Conservation (phyloP, 2,888 invertebrate genomes). For the Pachymerium ferrugineum region DNA sequence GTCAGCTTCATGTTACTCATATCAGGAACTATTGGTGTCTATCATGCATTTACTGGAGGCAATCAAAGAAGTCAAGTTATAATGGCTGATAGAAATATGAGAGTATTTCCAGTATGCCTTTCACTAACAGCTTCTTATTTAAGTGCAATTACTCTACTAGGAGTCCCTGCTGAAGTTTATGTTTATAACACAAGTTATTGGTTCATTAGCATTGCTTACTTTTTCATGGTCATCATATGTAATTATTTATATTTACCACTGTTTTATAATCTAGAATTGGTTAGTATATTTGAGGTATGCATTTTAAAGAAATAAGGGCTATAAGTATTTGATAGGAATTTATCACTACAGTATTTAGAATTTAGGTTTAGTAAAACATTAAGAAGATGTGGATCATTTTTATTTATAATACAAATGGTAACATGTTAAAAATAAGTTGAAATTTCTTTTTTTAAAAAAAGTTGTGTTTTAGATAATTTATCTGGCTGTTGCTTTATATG, state of each 20-base stretch:
- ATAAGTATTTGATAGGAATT: too few species aligned
- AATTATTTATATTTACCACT: slow-evolving; percentile 76
- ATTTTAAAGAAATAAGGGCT: too few species aligned
- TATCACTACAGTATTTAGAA: slow-evolving; percentile 40
- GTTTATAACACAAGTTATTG: slow-evolving; percentile 71
- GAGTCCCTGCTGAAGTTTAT: slow-evolving; percentile 89
- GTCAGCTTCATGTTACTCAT: too few species aligned
- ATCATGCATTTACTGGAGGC: too few species aligned
- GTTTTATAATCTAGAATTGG: slow-evolving; percentile 73
- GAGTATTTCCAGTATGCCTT: slow-evolving; percentile 79
- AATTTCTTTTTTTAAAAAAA: neutral
- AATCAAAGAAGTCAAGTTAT: too few species aligned
- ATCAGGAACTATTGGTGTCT: too few species aligned
- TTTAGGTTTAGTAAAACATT: slow-evolving; percentile 48
- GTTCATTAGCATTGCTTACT: slow-evolving; percentile 44
- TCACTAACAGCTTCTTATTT: slow-evolving; percentile 72
- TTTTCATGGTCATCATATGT: slow-evolving; percentile 48
- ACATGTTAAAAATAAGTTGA: slow-evolving; percentile 32
- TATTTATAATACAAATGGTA: slow-evolving; percentile 51
- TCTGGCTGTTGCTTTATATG: neutral
- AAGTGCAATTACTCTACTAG: slow-evolving; percentile 82
- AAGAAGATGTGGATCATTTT: slow-evolving; percentile 47
- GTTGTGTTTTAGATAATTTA: neutral
- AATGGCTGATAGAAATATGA: slow-evolving; percentile 69
- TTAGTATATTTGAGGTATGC: slow-evolving; percentile 84